Evolutionary conservation across 2,113 vertebrate species (phyloP), one percentile per base, ranked within the genome.

Genomic region (Dromiciops gliroides): DNA sequence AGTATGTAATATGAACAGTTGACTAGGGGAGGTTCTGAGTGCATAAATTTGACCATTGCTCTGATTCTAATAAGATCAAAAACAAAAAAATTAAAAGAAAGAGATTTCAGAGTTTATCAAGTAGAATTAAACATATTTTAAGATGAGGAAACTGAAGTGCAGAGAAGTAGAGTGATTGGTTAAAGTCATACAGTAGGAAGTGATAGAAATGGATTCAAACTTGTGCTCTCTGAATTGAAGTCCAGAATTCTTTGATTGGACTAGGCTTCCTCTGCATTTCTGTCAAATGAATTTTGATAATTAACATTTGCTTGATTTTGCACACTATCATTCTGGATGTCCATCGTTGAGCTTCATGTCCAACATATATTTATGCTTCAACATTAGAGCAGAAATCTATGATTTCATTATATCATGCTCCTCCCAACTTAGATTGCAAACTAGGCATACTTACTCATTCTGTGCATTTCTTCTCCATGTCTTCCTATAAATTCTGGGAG

Each of bases 1-100:
- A 94, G 47, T 19, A 95, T 50, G 92, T 50, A 51, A 7, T 2
- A 37, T 95, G 75, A 89, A 48, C 89, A 48, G 50, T 83, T 95
- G 11, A 49, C 25, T 44, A n/a, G n/a, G 92, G 5, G 10, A 24
- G 53, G n/a, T 37, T 3, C 52, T 5, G 51, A 89, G 19, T 48
- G 49, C 25, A 56, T 19, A 95, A 67, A 24, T 48, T n/a, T 1
- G 28, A 92, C 75, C 48, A 24, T 50, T 92, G 53, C 28, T 94
- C 56, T 83, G 16, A 60, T 47, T 89, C 88, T 56, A 25, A 52
- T 44, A 44, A 83, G 37, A 83, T n/a, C 37, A n/a, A 19, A 14
- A 3, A n/a, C 5, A n/a, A 67, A 12, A 16, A 3, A 67, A 67
- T 67, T 67, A 11, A 5, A 83, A 83, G n/a, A 83, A 44, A 75